These are phyloP conservation scores for Bujurquina vittata DNA, from an alignment of 2,113 vertebrate species.

Conservation along the genomic window DNA sequence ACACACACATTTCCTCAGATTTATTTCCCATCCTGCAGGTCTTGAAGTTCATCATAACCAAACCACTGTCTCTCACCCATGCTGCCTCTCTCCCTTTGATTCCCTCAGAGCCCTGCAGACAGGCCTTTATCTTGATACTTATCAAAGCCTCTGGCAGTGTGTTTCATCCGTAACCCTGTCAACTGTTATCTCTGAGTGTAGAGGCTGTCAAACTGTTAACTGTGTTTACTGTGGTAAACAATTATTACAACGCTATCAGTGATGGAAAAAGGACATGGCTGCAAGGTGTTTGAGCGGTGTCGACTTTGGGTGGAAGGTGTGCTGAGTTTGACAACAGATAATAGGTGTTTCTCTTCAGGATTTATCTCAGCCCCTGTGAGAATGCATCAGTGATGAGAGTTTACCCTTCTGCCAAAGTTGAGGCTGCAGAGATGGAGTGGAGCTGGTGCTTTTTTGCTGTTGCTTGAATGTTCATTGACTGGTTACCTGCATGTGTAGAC, in stretches of 20 bases:
- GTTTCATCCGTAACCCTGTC: constrained; percentile 48
- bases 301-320: constrained; percentile 30
- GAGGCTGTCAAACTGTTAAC: constrained; percentile 64
- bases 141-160: constrained; percentile 55
- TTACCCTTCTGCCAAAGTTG: constrained; percentile 36
- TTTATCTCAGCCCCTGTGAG: constrained; percentile 42
- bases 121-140: constrained; percentile 66
- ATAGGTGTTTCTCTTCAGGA: constrained; percentile 39
- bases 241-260: constrained; percentile 54
- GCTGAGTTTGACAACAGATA: constrained; percentile 46
- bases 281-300: constrained; percentile 35
- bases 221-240: constrained; percentile 13
- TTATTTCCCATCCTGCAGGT: constrained; percentile 20
- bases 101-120: constrained; percentile 41
- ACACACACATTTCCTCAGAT: constrained; percentile 3
- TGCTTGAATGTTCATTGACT: background rate
- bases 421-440: constrained; percentile 11
- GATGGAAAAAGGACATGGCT: constrained; percentile 37
- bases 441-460: background rate
- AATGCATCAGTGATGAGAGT: constrained; percentile 11
- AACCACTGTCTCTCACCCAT: background rate
- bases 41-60: constrained; percentile 32
- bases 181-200: constrained; percentile 60
- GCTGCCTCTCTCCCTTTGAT: constrained; percentile 12
- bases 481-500: background rate